Conservation (phyloP, 2,797 vertebrate genomes). For the Amazonetta brasiliensis region DNA sequence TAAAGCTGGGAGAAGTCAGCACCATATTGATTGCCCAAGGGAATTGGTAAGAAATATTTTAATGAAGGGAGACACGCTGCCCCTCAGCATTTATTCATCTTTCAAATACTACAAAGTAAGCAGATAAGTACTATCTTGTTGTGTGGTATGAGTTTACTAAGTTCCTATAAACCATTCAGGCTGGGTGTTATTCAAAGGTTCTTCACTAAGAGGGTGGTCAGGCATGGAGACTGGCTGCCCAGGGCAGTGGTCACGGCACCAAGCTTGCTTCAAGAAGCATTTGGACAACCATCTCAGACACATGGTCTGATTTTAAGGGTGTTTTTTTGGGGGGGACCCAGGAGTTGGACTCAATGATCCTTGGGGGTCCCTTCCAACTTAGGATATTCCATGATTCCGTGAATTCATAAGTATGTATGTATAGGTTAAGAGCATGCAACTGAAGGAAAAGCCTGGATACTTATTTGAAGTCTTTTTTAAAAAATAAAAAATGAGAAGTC, state of each 20-base stretch:
- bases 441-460: background rate
- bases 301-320: too few species aligned
- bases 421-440: background rate
- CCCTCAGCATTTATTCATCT: background rate
- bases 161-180: background rate
- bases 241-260: too few species aligned
- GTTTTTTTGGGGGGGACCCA: too few species aligned
- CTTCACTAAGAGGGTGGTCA: too few species aligned
- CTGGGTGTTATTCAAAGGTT: too few species aligned
- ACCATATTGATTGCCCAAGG: background rate
- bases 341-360: too few species aligned
- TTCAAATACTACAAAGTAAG: background rate
- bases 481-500: background rate
- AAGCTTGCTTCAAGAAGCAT: too few species aligned
- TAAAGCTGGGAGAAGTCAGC: background rate
- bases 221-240: too few species aligned
- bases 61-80: background rate
- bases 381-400: too few species aligned
- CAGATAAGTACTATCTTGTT: background rate
- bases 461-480: background rate
- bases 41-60: background rate
- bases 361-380: too few species aligned
- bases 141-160: background rate
- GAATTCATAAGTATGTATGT: background rate
- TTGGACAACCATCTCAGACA: too few species aligned